phyloP scores from a whole-genome alignment of 2,888 invertebrate species.

The Dynastes hyllus region DNA sequence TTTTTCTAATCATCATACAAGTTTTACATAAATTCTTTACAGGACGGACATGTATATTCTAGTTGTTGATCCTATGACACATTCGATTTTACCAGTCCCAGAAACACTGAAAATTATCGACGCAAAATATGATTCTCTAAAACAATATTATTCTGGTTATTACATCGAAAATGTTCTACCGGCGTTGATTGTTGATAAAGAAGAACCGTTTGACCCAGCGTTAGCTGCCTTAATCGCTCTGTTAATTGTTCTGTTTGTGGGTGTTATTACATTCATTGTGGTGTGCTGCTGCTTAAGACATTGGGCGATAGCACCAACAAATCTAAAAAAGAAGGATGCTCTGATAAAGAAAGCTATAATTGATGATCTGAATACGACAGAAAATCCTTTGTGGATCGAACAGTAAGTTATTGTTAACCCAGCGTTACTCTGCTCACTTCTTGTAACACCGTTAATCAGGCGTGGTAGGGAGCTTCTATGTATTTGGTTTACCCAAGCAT shows the following conservation, averaged over 20 bases:
- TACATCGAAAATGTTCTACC: slow-evolving; percentile 85
- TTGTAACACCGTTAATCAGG: neutral
- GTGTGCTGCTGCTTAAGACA: slow-evolving; percentile 92
- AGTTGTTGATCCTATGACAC: slow-evolving; percentile 83
- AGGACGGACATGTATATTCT: slow-evolving; percentile 92
- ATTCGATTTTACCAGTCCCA: slow-evolving; percentile 85
- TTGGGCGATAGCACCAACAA: slow-evolving; percentile 89
- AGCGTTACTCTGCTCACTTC: too few species aligned
- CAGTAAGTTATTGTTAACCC: slow-evolving; percentile 75
- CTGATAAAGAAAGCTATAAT: slow-evolving; percentile 88
- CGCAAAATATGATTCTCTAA: slow-evolving; percentile 88
- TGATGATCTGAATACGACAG: slow-evolving; percentile 90
- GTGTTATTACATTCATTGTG: slow-evolving; percentile 88
- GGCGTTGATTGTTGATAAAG: slow-evolving; percentile 78
- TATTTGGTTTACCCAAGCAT: too few species aligned
- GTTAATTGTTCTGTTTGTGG: slow-evolving; percentile 88
- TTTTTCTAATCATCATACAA: neutral
- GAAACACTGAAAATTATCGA: slow-evolving; percentile 87
- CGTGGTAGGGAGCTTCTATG: too few species aligned
- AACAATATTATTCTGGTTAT: slow-evolving; percentile 84
- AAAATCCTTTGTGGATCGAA: slow-evolving; percentile 95
- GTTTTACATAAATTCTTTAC: slow-evolving; percentile 54
- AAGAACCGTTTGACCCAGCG: slow-evolving; percentile 89
- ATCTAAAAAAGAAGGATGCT: slow-evolving; percentile 87
- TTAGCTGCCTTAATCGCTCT: slow-evolving; percentile 89